Evolutionary conservation across 2,113 vertebrate species (phyloP), one percentile per base, ranked within the genome.

Genomic region (Chlorocebus sabaeus): DNA sequence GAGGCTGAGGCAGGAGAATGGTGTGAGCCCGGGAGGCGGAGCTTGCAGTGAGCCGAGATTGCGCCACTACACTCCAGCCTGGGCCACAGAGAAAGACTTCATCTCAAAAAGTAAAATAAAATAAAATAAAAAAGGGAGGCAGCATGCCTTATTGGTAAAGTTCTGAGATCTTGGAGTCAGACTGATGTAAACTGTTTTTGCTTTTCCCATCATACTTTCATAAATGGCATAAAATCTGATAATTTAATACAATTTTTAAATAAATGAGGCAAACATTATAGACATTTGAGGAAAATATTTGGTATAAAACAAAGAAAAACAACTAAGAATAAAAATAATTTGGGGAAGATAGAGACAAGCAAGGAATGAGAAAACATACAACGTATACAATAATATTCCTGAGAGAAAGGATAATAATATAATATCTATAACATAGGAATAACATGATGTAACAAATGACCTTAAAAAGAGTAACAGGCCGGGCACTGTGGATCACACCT

Each of bases 61-160:
- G 0, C 0, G 52, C 52, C 52, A 18, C 17, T 55, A 5, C 52
- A 18, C 6, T 55, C 52, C 52, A 2, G 52, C 52, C 52, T 55
- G 17, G 52, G 52, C 5, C 1, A 18, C 52, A 55, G 52, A 55
- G 52, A 55, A 18, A 55, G 17, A 55, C 17, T 55, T 17, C 1
- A 0, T 55, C 17, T 55, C 52, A 55, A 55, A 55, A 55, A 55
- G 18, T 55, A 55, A 55, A 55, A 55, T 55, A 55, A 55, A 55
- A 55, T 55, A 55, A 88, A 70, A 50, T 17, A 61, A 38, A 70
- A 59, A 68, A 70, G 6, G 0, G 38, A 55, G 4, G 0, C 6
- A 43, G 30, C 4, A 48, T 11, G 12, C 4, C 8, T 35, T 16
- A 50, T 4, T 64, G 18, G 38, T 50, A 76, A 67, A 43, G 2